Percentiles rank a stretch among this genome's conserved stretches.
Evolutionary conservation across 2,888 invertebrate species (phyloP).

Genomic region (Zygogramma bicolorata): DNA sequence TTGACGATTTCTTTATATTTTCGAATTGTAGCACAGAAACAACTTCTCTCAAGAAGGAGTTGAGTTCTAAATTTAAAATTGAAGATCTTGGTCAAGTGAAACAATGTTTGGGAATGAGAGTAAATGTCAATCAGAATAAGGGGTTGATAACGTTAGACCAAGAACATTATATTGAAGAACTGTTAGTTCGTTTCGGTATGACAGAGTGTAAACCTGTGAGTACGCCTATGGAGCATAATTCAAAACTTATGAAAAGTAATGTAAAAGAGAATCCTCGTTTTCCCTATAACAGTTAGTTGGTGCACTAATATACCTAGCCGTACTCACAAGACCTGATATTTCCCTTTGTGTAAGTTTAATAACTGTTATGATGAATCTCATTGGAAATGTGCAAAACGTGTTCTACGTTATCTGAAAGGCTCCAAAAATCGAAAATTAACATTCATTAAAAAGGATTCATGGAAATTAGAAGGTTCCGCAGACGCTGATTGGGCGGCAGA

Average conservation of each 20-base stretch:
- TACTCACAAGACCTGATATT: constrained; percentile 37
- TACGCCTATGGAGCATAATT: constrained; percentile 25
- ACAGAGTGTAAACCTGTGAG: constrained; percentile 11
- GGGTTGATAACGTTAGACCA: constrained; percentile 11
- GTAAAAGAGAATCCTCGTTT: constrained; percentile 4
- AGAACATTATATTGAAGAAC: constrained; percentile 30
- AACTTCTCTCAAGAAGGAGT: too few relatives aligned
- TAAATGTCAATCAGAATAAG: constrained; percentile 20
- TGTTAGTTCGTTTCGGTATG: constrained; percentile 23
- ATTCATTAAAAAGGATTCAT: constrained; percentile 9
- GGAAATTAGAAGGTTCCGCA: constrained; percentile 29
- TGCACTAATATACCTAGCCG: constrained; percentile 21
- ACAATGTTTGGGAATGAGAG: constrained; percentile 37
- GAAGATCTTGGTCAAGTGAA: constrained; percentile 14
- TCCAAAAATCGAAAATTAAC: constrained; percentile 8
- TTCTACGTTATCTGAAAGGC: constrained; percentile 9
- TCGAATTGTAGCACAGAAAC: constrained; percentile 32
- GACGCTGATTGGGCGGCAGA: constrained; percentile 40
- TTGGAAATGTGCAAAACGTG: constrained; percentile 30
- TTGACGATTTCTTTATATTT: constrained; percentile 44
- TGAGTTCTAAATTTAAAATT: constrained; percentile 27
- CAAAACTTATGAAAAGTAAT: constrained; percentile 14
- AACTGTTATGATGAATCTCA: constrained; percentile 34
- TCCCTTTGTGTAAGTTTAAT: constrained; percentile 41
- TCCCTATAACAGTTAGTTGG: constrained; percentile 39